Base-by-base conservation (phyloP, 2,797 vertebrate species). In the Eutrigla gurnardus region DNA sequence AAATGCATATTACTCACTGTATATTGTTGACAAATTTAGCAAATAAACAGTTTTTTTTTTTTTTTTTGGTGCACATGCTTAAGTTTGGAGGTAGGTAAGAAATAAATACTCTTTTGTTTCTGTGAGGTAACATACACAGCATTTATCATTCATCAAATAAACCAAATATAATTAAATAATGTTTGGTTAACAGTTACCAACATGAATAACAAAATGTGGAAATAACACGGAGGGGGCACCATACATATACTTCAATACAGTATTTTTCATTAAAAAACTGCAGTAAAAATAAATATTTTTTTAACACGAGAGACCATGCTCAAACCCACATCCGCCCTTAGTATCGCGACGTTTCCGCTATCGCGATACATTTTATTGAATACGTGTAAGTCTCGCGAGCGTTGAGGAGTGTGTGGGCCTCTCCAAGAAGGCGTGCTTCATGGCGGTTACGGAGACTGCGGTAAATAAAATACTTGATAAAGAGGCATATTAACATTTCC, bases 361-460 rank as follows among this genome's bases (percentile, higher is more conserved):
- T 88, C 93, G 93, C 92, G 93, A 91, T 73, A 83, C 0, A 1
- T 52, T 25, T 9, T 1, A 65, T 69, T 75, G 61, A 74, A 71
- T 57, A 0, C 0, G 0, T 0, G 0, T 3, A 73, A 2, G 3
- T 90, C 88, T 91, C 93, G 91, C 90, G 92, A 89, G 57, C 0
- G 5, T 69, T 81, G 8, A 1, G 6, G 14, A 6, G 65, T 37
- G 65, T 37, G 80, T 0, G 73, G 88, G 84, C 90, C 86, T 89
- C 73, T 86, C 33, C n/a, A 12, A 70, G 85, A 90, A 70, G 88
- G 90, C 87, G 92, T 93, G 92, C 93, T 93, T 93, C 88, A 95
- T 95, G 94, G 94, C 94, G 91, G 91, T 94, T 25, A 94, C 92
- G 77, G 93, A 93, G 86, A 83, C 91, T 92, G 92, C 91, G 94